A percentile compares a stretch with the other conserved stretches of the same genome.
Conservation (phyloP, 2,797 vertebrate genomes). For the Lutjanus campechanus region DNA sequence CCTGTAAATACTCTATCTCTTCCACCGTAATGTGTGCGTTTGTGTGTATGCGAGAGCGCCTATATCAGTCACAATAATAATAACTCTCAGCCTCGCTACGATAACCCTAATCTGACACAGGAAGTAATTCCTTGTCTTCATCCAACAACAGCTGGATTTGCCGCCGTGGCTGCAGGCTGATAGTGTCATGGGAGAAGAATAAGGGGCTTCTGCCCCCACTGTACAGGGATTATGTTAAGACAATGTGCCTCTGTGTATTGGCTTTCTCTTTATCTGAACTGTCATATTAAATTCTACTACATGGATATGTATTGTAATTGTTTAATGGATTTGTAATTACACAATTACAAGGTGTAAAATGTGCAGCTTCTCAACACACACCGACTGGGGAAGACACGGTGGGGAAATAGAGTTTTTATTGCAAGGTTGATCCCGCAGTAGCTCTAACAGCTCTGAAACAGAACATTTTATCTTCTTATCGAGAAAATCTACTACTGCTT, state of each 20-base stretch:
- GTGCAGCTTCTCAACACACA: conserved; percentile 17
- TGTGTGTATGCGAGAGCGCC: conserved; percentile 4
- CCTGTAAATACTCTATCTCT: conserved; percentile 61
- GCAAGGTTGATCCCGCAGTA: background rate
- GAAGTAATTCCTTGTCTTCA: conserved; percentile 83
- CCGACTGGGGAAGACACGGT: background rate
- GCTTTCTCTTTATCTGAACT: conserved; percentile 64
- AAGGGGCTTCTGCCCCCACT: conserved; percentile 65
- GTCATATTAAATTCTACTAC: conserved; percentile 64
- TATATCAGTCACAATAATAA: conserved; percentile 79
- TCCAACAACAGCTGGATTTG: conserved; percentile 79
- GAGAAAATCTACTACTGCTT: conserved; percentile 40
- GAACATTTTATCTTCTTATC: conserved; percentile 42
- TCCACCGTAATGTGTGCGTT: conserved; percentile 15
- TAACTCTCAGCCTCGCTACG: conserved; percentile 71
- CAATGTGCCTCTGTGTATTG: conserved; percentile 57
- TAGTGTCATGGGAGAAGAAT: conserved; percentile 75
- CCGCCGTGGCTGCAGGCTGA: conserved; percentile 68
- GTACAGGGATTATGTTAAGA: conserved; percentile 70
- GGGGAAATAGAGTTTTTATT: background rate
- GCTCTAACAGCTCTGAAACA: conserved; percentile 4
- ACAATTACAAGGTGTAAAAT: conserved; percentile 64
- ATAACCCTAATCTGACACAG: conserved; percentile 83
- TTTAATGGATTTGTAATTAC: conserved; percentile 74
- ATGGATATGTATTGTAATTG: conserved; percentile 57